Evolutionary conservation across 2,888 invertebrate species (phyloP), one percentile per base, ranked within the genome.

Genomic region (Hybos culiciformis): DNA sequence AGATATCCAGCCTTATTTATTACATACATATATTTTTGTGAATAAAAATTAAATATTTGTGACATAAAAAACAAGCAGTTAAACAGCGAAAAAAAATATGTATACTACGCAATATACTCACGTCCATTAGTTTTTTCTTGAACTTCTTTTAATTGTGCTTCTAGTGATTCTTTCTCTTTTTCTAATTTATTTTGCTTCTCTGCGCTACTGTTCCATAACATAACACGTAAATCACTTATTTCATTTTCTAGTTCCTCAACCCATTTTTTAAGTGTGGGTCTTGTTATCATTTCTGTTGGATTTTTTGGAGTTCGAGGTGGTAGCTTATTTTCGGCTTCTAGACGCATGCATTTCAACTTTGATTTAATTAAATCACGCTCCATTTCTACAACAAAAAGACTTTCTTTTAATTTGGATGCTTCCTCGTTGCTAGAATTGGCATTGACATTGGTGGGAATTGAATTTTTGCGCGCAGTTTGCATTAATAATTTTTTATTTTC

Each of bases 161-260:
- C 59, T 66, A 83, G 59, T 41, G 68, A 70, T 47, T 73, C 73
- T 52, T 77, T 82, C 50, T 79, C 81, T 46, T 75, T 74, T 54
- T 77, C 76, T 20, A 80, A 60, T 44, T 70, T 61, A 71, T 78
- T 51, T 54, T 69, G 53, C 67, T 71, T 56, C 55, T 64, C 49
- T 48, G 53, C 50, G 52, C 60, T 55, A 62, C 58, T 52, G 48
- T 69, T 56, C 53, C 68, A 53, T 58, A 72, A 53, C 44, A 62
- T 56, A 7, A 58, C 60, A 40, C 66, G 55, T 59, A 66, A 57
- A 44, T 65, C 62, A 21, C 81, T 78, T 50, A 90, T 81, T 72
- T 93, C 91, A 57, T 76, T 83, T 66, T 91, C 91, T 52, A 91
- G 69, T 50, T 92, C 90, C 45, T 83, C 81, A 3, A 91, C 79